Conservation (phyloP, 2,888 invertebrate species). For the Lucinisca nassula region DNA sequence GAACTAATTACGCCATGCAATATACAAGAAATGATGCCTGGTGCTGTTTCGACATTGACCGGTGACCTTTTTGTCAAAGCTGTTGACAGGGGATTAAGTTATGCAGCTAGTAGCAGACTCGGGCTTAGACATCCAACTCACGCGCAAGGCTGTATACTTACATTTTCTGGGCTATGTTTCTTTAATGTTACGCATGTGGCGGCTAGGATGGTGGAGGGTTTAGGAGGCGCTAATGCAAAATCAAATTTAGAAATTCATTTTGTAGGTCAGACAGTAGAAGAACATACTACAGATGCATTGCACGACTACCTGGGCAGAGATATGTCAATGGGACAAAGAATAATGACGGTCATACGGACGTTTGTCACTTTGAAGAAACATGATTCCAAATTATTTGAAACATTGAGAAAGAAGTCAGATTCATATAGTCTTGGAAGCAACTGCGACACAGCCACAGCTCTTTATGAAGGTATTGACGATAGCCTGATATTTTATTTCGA, state of each 20-base stretch:
- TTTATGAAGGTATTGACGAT: background rate
- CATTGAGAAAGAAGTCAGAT: background rate
- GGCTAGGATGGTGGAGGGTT: background rate
- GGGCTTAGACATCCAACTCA: background rate
- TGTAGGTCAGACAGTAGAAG: background rate
- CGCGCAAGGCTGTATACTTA: background rate
- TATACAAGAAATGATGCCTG: slow-evolving; percentile 30
- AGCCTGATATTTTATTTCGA: background rate
- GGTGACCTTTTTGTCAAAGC: background rate
- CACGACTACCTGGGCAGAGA: background rate
- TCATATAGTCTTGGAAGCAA: background rate
- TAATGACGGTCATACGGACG: background rate
- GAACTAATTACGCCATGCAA: slow-evolving; percentile 18
- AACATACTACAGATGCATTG: background rate
- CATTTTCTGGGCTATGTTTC: background rate
- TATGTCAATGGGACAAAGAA: background rate
- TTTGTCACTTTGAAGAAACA: background rate
- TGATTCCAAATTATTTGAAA: background rate
- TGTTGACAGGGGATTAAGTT: background rate
- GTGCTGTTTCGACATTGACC: slow-evolving; percentile 5
- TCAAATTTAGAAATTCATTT: background rate
- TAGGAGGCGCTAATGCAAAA: background rate
- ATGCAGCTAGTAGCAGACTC: background rate
- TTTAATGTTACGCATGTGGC: background rate
- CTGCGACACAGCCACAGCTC: background rate